Evolutionary conservation across 2,797 vertebrate species (phyloP), one percentile per base, ranked within the genome.

Genomic region (Moxostoma hubbsi): DNA sequence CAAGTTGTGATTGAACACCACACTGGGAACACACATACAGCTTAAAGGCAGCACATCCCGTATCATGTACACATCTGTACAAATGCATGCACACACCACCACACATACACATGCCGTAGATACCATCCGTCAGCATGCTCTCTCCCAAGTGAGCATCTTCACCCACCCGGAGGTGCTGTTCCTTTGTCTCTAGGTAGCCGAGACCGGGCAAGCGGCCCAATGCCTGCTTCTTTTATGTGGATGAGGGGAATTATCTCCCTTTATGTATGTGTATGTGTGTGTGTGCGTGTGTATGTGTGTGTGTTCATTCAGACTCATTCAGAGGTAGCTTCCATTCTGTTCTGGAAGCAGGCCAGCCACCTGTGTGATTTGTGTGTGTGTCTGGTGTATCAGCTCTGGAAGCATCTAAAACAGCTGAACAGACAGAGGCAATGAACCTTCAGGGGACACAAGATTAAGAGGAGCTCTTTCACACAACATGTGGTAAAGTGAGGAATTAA

Each of bases 201-300:
- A 88, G 79, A 82, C 81, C 87, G 95, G 95, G 94, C 93, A 47
- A 80, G 57, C 59, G 85, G 94, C 94, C 92, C 81, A 87, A 81
- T 55, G 78, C 88, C 90, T 91, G 87, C 84, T 47, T 78, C 94
- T 96, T 96, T 96, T 86, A 95, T 95, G 94, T 95, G 95, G 94
- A 92, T 88, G 72, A 88, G 91, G 89, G 90, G 92, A 93, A 92
- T 92, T 92, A 86, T 88, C 82, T 85, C 64, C 73, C 87, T 77
- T 57, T 88, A 80, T 85, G 70, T 81, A 78, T 82, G 61, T 77
- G 73, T 72, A 57, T 74, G 62, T 71, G 62, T 82, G 81, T 75
- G 88, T 89, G 91, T 36, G 36, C 4, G 36, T 36, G 36, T 36
- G 36, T 36, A 4, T 36, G 36, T 36, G 36, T 36, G 36, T 4